A percentile compares a stretch with the other conserved stretches of the same genome.
phyloP scores from a whole-genome alignment of 1,140 invertebrate species.

The Drosophila serrata region DNA sequence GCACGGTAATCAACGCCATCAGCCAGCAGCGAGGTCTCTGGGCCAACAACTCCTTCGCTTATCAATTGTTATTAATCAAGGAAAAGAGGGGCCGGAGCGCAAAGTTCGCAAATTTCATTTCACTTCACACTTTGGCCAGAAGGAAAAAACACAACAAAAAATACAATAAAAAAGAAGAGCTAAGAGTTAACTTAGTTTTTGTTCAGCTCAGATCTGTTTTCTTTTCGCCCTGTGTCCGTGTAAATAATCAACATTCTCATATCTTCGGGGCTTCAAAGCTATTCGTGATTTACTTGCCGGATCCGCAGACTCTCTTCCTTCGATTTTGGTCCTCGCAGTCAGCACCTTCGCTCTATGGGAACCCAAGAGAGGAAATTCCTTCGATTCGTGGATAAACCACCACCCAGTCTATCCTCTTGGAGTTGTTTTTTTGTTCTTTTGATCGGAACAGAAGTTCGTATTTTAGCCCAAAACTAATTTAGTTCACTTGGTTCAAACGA shows the following conservation, averaged over 20 bases:
- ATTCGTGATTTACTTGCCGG: constrained; percentile 82
- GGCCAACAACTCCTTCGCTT: constrained; percentile 46
- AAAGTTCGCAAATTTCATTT: constrained; percentile 77
- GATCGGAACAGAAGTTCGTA: constrained; percentile 39
- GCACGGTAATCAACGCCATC: constrained; percentile 76
- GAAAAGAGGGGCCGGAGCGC: constrained; percentile 61
- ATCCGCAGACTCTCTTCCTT: constrained; percentile 22
- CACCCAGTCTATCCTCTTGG: background rate
- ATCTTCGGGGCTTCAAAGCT: constrained; percentile 72
- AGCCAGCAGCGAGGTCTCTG: constrained; percentile 48
- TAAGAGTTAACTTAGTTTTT: constrained; percentile 1
- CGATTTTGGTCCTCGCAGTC: constrained; percentile 32
- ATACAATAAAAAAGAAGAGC: too few species aligned
- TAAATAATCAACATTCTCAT: constrained; percentile 84
- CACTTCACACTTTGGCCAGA: constrained; percentile 74
- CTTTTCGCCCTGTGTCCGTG: constrained; percentile 51
- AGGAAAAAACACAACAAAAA: too few species aligned
- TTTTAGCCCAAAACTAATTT: constrained; percentile 52
- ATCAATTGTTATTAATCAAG: constrained; percentile 84
- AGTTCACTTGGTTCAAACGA: constrained; percentile 45
- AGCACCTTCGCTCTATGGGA: constrained; percentile 76
- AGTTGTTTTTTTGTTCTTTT: background rate
- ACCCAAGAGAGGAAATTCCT: constrained; percentile 63
- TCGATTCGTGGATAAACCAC: constrained; percentile 63
- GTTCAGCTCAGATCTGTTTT: constrained; percentile 28